Percentiles rank a stretch among this genome's conserved stretches.
phyloP scores from a whole-genome alignment of 30 jellyfish, hydroid and myxozoan genomes.

The Aurelia sp. region DNA sequence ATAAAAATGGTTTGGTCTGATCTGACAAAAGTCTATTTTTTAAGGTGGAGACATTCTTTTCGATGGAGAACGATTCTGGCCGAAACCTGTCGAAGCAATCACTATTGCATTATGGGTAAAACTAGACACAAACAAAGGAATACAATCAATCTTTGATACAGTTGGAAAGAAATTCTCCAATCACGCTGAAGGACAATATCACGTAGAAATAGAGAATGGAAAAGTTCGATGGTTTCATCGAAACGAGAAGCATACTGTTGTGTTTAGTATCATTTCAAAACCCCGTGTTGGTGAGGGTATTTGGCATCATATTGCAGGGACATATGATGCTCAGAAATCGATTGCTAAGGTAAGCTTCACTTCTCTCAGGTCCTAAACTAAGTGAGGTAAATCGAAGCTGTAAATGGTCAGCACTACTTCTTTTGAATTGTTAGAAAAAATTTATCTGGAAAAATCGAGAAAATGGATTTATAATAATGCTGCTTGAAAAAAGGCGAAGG shows the following conservation, averaged over 20 bases:
- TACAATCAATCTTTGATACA: constrained; percentile 94
- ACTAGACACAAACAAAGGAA: constrained; percentile 90
- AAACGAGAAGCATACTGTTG: constrained; percentile 81
- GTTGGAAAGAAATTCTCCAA: constrained; percentile 86
- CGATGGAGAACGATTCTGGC: constrained; percentile 88
- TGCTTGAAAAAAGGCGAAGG: too few species aligned
- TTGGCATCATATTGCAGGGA: constrained; percentile 95
- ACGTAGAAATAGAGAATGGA: constrained; percentile 91
- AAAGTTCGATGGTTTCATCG: constrained; percentile 94
- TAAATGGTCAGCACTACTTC: too few species aligned
- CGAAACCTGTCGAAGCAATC: constrained; percentile 87
- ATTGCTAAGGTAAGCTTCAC: constrained; percentile 75
- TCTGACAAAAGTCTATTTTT: too few species aligned
- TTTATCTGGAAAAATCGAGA: too few species aligned
- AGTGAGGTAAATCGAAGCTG: too few species aligned
- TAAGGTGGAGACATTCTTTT: constrained; percentile 96
- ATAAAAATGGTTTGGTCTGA: too few species aligned
- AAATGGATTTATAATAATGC: too few species aligned
- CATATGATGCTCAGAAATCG: constrained; percentile 78
- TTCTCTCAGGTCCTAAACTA: too few species aligned
- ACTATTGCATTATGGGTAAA: constrained; percentile 95
- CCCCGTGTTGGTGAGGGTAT: constrained; percentile 68
- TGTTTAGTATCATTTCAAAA: constrained; percentile 78
- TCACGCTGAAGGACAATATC: constrained; percentile 95
- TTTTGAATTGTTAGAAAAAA: too few species aligned